A percentile compares a stretch with the other conserved stretches of the same genome.
Evolutionary conservation across 2,797 vertebrate species (phyloP).

Genomic region (Spinus pinus): DNA sequence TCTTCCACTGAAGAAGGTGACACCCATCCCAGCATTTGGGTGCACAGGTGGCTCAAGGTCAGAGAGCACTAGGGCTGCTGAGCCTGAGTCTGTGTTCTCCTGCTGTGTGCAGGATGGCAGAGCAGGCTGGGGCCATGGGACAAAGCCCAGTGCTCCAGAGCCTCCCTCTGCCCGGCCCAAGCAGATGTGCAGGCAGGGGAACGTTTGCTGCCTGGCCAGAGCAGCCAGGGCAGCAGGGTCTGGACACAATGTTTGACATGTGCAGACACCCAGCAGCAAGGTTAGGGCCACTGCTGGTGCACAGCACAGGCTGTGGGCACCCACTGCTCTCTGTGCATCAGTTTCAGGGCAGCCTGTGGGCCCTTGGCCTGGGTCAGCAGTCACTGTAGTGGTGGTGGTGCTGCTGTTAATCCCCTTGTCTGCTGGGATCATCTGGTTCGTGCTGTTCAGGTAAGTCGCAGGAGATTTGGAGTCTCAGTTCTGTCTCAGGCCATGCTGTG

Average conservation of each 20-base stretch:
- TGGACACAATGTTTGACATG: accelerated
- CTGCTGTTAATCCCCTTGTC: not conserved
- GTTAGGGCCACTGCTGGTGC: accelerated
- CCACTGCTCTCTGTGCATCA: not conserved
- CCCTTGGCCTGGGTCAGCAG: not conserved
- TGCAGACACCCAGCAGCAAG: not conserved
- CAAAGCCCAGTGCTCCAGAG: not conserved
- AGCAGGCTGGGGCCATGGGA: not conserved
- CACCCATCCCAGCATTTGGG: not conserved
- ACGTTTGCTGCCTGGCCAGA: not conserved
- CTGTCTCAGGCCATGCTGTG: not conserved
- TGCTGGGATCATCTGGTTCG: not conserved
- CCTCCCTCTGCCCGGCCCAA: not conserved
- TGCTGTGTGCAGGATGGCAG: not conserved
- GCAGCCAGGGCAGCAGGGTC: not conserved
- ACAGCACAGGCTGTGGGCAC: not conserved
- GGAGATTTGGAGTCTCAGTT: not conserved
- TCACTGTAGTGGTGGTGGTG: not conserved
- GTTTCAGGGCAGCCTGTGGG: not conserved
- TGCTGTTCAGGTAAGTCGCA: not conserved
- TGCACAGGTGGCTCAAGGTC: not conserved
- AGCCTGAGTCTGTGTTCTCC: not conserved
- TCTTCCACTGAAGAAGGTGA: not conserved
- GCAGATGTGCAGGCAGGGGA: not conserved
- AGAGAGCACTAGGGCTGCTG: not conserved